A percentile compares a stretch with the other conserved stretches of the same genome.
Evolutionary conservation across 2,113 vertebrate genomes (phyloP).

Genomic region (Larimichthys crocea): DNA sequence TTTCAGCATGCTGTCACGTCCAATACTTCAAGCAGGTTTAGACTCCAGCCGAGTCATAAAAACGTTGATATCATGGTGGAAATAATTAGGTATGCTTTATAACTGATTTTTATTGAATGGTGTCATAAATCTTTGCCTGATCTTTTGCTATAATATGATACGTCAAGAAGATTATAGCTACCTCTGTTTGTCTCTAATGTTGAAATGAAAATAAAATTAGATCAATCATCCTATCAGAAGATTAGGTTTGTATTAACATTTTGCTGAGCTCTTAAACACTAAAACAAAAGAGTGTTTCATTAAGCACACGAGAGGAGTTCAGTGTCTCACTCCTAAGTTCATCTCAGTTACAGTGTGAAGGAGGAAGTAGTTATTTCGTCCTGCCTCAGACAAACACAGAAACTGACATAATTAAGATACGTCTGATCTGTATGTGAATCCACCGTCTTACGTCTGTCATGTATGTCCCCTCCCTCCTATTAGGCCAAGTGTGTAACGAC

Average conservation of each 20-base stretch:
- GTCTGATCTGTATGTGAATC: constrained; percentile 28
- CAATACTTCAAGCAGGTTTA: constrained; percentile 70
- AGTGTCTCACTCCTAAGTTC: not conserved
- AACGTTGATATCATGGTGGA: constrained; percentile 19
- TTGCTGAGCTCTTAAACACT: not conserved
- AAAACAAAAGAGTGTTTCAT: not conserved
- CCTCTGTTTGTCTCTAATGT: not conserved
- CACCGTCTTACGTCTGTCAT: constrained; percentile 27
- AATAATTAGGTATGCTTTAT: constrained; percentile 12
- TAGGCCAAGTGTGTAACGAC: constrained; percentile 35
- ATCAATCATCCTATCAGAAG: not conserved
- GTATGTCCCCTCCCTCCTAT: constrained; percentile 13
- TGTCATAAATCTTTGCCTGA: not conserved
- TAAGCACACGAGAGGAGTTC: not conserved
- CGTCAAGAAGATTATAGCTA: not conserved
- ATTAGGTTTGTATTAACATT: not conserved
- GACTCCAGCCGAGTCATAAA: constrained; percentile 16
- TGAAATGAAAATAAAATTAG: not conserved
- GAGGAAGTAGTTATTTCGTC: not conserved
- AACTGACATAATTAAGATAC: constrained; percentile 49
- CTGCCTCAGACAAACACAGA: constrained; percentile 5
- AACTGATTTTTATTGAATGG: not conserved
- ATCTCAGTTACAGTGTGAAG: not conserved
- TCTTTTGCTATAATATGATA: not conserved
- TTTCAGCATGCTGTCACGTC: constrained; percentile 77